Evolutionary conservation across 2,888 invertebrate genomes (phyloP).

Genomic region (Polylopha cassiicola): DNA sequence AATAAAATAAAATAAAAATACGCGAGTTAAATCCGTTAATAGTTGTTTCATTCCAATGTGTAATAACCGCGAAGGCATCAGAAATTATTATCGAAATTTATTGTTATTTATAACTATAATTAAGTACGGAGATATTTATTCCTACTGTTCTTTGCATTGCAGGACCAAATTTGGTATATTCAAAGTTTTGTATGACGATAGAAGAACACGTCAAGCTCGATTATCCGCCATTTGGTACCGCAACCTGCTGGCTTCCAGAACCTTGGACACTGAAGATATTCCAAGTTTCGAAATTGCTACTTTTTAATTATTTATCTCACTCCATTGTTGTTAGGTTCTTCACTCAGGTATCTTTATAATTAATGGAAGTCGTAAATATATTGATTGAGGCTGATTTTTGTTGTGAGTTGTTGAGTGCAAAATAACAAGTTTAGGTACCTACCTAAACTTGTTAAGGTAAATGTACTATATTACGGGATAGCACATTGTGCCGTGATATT

Average conservation of each 20-base stretch:
- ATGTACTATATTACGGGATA: no score
- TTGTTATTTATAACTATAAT: slow-evolving; percentile 18
- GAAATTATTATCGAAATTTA: slow-evolving; percentile 13
- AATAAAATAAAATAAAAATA: no score
- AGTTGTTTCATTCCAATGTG: no score
- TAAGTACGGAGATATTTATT: slow-evolving; percentile 24
- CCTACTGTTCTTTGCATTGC: slow-evolving; percentile 28
- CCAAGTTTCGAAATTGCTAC: slow-evolving; percentile 30
- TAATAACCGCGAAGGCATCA: no score
- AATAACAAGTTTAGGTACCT: no score
- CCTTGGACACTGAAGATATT: slow-evolving; percentile 32
- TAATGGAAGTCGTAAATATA: no score
- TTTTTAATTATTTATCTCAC: slow-evolving; percentile 40
- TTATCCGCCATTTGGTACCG: slow-evolving; percentile 52
- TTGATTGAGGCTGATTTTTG: no score
- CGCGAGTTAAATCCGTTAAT: no score
- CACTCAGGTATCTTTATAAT: background rate
- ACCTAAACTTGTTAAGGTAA: no score
- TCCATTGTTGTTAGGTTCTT: no score
- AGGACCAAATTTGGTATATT: slow-evolving; percentile 59
- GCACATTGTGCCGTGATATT: no score
- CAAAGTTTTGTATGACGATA: slow-evolving; percentile 45
- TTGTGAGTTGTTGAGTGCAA: no score
- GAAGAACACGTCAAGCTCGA: slow-evolving; percentile 39
- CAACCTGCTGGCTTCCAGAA: slow-evolving; percentile 37